phyloP scores from a whole-genome alignment of 1,140 invertebrate genomes.

The Papilio polytes region DNA sequence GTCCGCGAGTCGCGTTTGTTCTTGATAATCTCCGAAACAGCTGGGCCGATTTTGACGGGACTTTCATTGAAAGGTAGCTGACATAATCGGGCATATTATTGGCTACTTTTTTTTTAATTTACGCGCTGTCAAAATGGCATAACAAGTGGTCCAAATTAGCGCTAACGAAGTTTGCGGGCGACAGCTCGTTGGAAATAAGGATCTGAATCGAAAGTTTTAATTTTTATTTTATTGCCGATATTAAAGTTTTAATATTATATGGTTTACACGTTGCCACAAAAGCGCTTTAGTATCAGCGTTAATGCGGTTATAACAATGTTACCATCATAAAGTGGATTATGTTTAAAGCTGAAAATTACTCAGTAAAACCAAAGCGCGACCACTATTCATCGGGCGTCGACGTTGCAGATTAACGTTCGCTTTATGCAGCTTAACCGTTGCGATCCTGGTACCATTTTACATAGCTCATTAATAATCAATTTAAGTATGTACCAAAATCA shows the following conservation, averaged over 20 bases:
- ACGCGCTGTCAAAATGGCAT: too few relatives aligned
- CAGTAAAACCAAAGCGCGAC: conserved; percentile 19
- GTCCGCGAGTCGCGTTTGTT: too few relatives aligned
- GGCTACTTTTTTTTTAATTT: too few relatives aligned
- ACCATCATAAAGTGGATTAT: conserved; percentile 24
- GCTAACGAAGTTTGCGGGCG: too few relatives aligned
- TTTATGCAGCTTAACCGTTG: conserved; percentile 2
- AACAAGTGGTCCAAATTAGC: too few relatives aligned
- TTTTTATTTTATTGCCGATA: too few relatives aligned
- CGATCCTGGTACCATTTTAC: not conserved
- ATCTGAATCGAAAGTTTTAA: too few relatives aligned
- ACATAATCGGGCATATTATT: too few relatives aligned
- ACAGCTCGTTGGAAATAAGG: too few relatives aligned
- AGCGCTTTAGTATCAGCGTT: conserved; percentile 6
- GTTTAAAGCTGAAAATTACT: conserved; percentile 21
- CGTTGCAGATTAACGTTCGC: conserved; percentile 11
- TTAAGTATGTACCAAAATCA: not conserved
- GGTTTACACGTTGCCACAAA: not conserved
- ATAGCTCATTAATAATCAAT: conserved; percentile 3
- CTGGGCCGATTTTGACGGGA: too few relatives aligned
- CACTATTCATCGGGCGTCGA: conserved; percentile 9
- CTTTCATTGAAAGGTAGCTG: too few relatives aligned
- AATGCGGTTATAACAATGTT: conserved; percentile 9
- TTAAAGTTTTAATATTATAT: not conserved
- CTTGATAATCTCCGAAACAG: too few relatives aligned